Evolutionary conservation across 1,140 invertebrate species (phyloP).

Genomic region (Drosophila kepulauana): DNA sequence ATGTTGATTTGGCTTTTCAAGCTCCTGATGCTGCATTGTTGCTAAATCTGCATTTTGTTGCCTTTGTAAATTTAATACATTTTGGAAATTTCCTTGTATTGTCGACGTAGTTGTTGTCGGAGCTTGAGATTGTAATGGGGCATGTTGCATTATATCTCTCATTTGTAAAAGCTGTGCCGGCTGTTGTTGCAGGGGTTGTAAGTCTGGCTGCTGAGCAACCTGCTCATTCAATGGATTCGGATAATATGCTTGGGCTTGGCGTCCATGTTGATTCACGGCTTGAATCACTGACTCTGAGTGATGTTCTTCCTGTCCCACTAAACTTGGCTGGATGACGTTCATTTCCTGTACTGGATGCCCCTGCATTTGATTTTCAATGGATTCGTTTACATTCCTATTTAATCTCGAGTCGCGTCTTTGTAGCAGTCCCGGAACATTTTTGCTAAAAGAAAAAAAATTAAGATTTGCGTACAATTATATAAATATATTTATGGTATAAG

Average conservation of each 20-base stretch:
- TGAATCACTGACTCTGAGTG: slow-evolving; percentile 34
- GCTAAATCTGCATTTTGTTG: slow-evolving; percentile 84
- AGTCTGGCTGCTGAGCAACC: slow-evolving; percentile 1
- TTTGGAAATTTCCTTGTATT: slow-evolving; percentile 63
- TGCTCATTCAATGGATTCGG: slow-evolving; percentile 25
- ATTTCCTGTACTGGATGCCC: slow-evolving; percentile 16
- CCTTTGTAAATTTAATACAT: slow-evolving; percentile 58
- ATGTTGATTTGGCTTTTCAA: slow-evolving; percentile 26
- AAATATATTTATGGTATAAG: no score
- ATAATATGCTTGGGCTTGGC: slow-evolving; percentile 38
- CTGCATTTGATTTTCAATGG: slow-evolving; percentile 17
- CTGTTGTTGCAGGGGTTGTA: slow-evolving; percentile 17
- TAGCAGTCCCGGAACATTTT: background rate
- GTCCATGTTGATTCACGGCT: slow-evolving; percentile 32
- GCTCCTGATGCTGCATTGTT: slow-evolving; percentile 60
- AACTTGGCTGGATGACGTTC: background rate
- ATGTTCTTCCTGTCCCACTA: slow-evolving; percentile 13
- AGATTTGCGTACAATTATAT: background rate
- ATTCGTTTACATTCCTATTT: slow-evolving; percentile 3
- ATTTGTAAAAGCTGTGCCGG: background rate
- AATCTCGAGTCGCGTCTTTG: slow-evolving; percentile 15
- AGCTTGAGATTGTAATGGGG: slow-evolving; percentile 31
- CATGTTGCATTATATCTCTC: slow-evolving; percentile 13
- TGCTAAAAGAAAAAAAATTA: slow-evolving; percentile 10
- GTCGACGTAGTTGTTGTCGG: slow-evolving; percentile 53